Percentiles rank a stretch among this genome's conserved stretches.
phyloP scores from a whole-genome alignment of 2,888 invertebrate genomes.

The Epinotia nisella region DNA sequence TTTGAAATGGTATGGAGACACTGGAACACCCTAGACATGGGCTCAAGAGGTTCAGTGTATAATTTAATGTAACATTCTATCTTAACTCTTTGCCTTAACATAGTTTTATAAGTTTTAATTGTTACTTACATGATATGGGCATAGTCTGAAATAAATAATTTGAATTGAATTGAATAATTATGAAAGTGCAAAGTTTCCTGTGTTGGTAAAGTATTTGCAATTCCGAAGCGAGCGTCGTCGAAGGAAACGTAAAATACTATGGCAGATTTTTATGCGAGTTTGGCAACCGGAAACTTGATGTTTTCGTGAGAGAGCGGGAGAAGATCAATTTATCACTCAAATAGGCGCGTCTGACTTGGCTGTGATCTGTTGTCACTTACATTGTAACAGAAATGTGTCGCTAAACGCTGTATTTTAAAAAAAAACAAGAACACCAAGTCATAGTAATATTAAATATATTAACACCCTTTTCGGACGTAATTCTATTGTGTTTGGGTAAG shows the following conservation, averaged over 20 bases:
- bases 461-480: not conserved
- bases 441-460: too few relatives aligned
- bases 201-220: slow-evolving; percentile 9
- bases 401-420: not conserved
- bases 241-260: slow-evolving; percentile 12
- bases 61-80: too few relatives aligned
- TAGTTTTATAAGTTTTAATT: too few relatives aligned
- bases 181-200: slow-evolving; percentile 18
- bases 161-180: too few relatives aligned
- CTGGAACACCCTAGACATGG: too few relatives aligned
- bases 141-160: too few relatives aligned
- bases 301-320: slow-evolving; percentile 3
- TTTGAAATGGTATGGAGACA: too few relatives aligned
- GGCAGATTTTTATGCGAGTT: slow-evolving; percentile 24
- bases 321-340: slow-evolving; percentile 9
- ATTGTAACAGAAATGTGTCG: not conserved
- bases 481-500: not conserved
- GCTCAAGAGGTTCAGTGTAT: too few relatives aligned
- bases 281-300: slow-evolving; percentile 22
- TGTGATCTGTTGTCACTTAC: slow-evolving; percentile 9
- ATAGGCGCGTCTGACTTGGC: not conserved
- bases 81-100: too few relatives aligned
- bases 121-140: too few relatives aligned
- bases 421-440: too few relatives aligned
- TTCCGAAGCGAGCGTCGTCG: slow-evolving; percentile 12